Conservation (phyloP, 2,113 vertebrate species). For the Vicugna pacos region DNA sequence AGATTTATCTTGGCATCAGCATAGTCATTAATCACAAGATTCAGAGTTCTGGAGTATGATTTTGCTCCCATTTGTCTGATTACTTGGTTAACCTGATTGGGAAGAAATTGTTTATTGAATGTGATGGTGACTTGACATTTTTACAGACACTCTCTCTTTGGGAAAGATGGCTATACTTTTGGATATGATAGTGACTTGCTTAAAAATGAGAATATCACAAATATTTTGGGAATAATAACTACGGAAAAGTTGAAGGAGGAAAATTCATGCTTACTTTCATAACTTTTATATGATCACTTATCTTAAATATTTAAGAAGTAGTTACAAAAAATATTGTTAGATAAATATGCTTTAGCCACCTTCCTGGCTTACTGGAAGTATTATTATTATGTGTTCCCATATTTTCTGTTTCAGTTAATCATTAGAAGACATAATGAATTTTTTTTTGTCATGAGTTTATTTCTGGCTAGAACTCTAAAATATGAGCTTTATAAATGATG, state of each 20-base stretch:
- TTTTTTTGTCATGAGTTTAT: background rate
- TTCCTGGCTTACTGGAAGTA: conserved; percentile 48
- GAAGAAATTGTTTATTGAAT: background rate
- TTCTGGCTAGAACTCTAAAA: background rate
- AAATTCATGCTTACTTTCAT: background rate
- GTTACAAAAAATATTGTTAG: background rate
- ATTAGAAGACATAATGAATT: background rate
- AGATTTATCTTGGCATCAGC: background rate
- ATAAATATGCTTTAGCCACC: background rate
- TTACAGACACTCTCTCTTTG: background rate
- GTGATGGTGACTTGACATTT: background rate
- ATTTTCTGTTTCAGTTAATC: conserved; percentile 29
- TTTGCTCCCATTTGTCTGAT: background rate
- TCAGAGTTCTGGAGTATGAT: background rate
- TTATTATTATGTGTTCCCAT: background rate
- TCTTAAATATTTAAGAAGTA: conserved; percentile 31
- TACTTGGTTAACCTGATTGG: background rate
- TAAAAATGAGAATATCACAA: background rate
- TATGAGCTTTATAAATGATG: background rate
- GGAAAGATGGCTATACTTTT: background rate
- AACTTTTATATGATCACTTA: conserved; percentile 7
- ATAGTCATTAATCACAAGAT: background rate
- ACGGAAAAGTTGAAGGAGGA: background rate
- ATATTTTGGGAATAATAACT: background rate
- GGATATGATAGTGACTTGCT: background rate